phyloP scores from a whole-genome alignment of 2,113 vertebrate genomes.

The Pteropus alecto region DNA sequence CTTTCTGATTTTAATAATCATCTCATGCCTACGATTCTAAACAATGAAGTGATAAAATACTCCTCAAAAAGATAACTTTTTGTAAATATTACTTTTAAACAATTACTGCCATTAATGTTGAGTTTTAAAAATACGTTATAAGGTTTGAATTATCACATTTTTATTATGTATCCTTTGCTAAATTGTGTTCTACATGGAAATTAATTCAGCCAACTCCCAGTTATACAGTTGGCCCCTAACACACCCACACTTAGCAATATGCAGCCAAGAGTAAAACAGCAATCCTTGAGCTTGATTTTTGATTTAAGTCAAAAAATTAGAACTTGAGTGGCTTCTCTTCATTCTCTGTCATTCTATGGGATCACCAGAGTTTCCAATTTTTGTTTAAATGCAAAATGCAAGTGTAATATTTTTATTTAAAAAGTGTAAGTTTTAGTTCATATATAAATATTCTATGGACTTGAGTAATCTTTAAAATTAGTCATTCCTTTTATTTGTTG shows the following conservation, averaged over 20 bases:
- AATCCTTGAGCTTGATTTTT: background rate
- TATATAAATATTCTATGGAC: background rate
- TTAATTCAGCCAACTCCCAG: background rate
- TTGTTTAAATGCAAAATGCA: background rate
- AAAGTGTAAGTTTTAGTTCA: background rate
- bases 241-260: background rate
- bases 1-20: background rate
- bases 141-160: constrained; percentile 14
- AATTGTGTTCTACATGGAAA: background rate
- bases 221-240: background rate
- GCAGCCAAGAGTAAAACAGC: background rate
- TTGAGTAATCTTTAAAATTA: background rate
- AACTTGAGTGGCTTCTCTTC: background rate
- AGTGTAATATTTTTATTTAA: background rate
- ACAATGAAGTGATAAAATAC: constrained; percentile 5
- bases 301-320: background rate
- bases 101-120: background rate
- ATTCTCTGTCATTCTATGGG: background rate
- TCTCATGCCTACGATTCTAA: background rate
- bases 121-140: background rate
- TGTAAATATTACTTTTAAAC: background rate
- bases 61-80: background rate
- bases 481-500: background rate
- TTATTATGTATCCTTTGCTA: constrained; percentile 19
- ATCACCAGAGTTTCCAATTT: background rate